phyloP scores from a whole-genome alignment of 2,113 vertebrate genomes.

The Cephalopholis sonnerati region DNA sequence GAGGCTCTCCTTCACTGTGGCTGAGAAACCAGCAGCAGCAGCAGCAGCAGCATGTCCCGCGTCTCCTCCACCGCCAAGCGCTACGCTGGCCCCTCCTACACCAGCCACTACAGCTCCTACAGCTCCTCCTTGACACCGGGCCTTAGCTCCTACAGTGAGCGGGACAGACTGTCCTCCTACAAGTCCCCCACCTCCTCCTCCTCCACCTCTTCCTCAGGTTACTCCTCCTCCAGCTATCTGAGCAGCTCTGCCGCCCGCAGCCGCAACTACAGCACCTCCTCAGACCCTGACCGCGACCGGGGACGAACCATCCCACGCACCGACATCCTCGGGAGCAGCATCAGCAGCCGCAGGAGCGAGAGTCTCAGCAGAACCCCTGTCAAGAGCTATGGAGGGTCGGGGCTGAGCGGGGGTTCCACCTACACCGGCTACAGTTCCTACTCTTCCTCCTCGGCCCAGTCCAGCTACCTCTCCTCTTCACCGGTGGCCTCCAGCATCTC shows the following conservation, averaged over 20 bases:
- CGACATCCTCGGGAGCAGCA: constrained; percentile 81
- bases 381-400: constrained; percentile 75
- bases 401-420: constrained; percentile 85
- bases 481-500: constrained; percentile 74
- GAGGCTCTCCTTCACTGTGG: constrained; percentile 69
- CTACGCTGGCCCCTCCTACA: constrained; percentile 87
- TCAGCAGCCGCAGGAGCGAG: constrained; percentile 84
- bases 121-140: constrained; percentile 87
- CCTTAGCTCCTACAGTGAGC: constrained; percentile 87
- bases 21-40: constrained; percentile 87
- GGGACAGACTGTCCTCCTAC: constrained; percentile 85
- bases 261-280: constrained; percentile 85
- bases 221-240: constrained; percentile 87
- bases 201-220: constrained; percentile 76
- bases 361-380: constrained; percentile 87
- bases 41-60: constrained; percentile 89
- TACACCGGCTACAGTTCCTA: constrained; percentile 79
- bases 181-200: constrained; percentile 68
- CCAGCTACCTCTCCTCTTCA: constrained; percentile 87
- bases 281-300: constrained; percentile 82
- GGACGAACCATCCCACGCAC: constrained; percentile 87
- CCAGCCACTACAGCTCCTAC: constrained; percentile 90
- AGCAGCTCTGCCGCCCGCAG: constrained; percentile 80
- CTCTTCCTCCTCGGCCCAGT: constrained; percentile 66
- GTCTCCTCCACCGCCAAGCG: constrained; percentile 96